phyloP scores from a whole-genome alignment of 2,797 vertebrate genomes.

The Pangasius mekongensis region DNA sequence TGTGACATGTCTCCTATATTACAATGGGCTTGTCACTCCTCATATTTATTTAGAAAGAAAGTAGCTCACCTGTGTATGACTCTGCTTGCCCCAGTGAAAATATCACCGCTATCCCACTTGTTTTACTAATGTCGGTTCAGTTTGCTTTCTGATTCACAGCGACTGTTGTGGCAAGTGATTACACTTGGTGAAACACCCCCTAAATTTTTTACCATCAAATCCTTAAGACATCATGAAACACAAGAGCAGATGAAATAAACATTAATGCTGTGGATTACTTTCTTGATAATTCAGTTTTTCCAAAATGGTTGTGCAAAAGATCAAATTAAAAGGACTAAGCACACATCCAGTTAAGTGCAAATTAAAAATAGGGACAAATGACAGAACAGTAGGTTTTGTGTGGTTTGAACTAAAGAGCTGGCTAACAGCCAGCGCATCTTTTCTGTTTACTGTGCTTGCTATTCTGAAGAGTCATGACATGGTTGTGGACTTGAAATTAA shows the following conservation, averaged over 20 bases:
- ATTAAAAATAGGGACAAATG: background rate
- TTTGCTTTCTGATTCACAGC: background rate
- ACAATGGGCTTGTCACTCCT: background rate
- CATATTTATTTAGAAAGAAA: background rate
- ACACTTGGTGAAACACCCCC: too few relatives aligned
- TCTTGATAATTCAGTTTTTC: background rate
- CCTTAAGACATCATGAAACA: background rate
- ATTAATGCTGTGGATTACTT: background rate
- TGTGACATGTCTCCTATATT: background rate
- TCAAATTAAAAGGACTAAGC: background rate
- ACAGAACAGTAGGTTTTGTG: background rate
- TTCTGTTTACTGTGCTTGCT: too few relatives aligned
- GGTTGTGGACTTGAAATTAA: background rate
- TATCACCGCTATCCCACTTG: background rate
- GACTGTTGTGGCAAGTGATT: background rate
- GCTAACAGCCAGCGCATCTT: too few relatives aligned
- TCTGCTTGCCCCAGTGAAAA: background rate
- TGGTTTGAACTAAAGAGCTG: too few relatives aligned
- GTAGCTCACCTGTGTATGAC: background rate
- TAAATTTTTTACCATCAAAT: background rate
- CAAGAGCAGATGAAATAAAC: background rate
- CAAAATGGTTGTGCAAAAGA: background rate
- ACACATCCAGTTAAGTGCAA: background rate
- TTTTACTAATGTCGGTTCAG: background rate
- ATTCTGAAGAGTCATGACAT: too few relatives aligned